phyloP scores from a whole-genome alignment of 2,797 vertebrate species.

The Podarcis lilfordi region DNA sequence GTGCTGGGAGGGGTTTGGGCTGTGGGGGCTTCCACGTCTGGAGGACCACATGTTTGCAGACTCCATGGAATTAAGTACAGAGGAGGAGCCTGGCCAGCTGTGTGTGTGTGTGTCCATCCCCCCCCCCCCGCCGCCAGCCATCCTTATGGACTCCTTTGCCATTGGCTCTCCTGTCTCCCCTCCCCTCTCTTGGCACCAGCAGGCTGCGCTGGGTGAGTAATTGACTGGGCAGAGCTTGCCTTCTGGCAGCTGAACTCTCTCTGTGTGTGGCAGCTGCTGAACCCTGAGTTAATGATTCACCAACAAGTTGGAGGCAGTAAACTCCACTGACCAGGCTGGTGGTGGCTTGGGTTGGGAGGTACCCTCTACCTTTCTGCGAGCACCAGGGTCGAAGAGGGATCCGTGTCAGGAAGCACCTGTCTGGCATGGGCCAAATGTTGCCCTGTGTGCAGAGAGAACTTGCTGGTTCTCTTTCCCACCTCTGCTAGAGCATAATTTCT shows the following conservation, averaged over 20 bases:
- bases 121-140: fast-evolving
- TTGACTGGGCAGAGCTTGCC: not conserved
- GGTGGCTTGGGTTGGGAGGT: too few relatives aligned
- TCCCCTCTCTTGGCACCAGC: not conserved
- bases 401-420: not conserved
- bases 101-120: too few relatives aligned
- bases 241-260: not conserved
- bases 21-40: not conserved
- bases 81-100: not conserved
- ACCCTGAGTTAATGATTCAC: slow-evolving; percentile 5
- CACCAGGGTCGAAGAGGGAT: not conserved
- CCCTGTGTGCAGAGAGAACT: not conserved
- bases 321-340: not conserved
- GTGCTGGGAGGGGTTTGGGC: too few relatives aligned
- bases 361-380: not conserved
- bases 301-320: too few relatives aligned
- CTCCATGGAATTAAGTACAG: not conserved
- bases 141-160: not conserved
- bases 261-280: not conserved
- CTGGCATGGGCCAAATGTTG: not conserved
- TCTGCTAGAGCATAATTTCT: not conserved
- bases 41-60: too few relatives aligned
- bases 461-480: not conserved
- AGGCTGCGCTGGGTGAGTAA: not conserved
- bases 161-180: not conserved